Conservation (phyloP, 2,113 vertebrate genomes). For the Hemicordylus capensis region DNA sequence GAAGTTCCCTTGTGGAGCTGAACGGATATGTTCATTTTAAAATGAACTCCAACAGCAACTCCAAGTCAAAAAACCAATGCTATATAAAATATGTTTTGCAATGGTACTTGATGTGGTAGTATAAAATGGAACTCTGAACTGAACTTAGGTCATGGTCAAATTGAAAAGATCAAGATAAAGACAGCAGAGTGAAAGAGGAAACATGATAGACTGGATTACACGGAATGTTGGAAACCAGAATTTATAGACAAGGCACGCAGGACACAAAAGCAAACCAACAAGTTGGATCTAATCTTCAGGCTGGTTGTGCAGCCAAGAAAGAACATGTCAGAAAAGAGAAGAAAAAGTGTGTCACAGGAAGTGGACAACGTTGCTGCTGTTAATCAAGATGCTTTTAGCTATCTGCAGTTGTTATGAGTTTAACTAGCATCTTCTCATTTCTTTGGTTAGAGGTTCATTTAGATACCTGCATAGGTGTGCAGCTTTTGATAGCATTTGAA, state of each 20-base stretch:
- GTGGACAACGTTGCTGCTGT: not conserved
- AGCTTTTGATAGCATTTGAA: not conserved
- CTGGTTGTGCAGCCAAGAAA: not conserved
- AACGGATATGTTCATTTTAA: no score
- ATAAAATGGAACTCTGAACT: not conserved
- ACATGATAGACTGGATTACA: slow-evolving; percentile 1
- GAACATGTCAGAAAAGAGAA: not conserved
- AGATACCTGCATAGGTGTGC: not conserved
- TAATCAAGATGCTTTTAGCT: not conserved
- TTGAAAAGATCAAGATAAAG: not conserved
- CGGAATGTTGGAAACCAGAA: not conserved
- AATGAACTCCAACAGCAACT: no score
- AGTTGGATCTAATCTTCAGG: not conserved
- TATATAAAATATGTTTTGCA: not conserved
- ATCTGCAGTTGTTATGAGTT: not conserved
- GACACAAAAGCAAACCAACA: not conserved
- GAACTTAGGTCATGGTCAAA: not conserved
- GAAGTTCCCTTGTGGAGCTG: no score
- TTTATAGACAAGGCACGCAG: not conserved
- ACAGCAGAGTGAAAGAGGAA: not conserved
- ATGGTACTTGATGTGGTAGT: not conserved
- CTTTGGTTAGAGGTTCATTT: not conserved
- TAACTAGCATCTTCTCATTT: not conserved
- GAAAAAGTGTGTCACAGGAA: not conserved
- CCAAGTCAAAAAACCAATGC: not conserved